Evolutionary conservation across 2,888 invertebrate genomes (phyloP).

Genomic region (Tachina grossa): DNA sequence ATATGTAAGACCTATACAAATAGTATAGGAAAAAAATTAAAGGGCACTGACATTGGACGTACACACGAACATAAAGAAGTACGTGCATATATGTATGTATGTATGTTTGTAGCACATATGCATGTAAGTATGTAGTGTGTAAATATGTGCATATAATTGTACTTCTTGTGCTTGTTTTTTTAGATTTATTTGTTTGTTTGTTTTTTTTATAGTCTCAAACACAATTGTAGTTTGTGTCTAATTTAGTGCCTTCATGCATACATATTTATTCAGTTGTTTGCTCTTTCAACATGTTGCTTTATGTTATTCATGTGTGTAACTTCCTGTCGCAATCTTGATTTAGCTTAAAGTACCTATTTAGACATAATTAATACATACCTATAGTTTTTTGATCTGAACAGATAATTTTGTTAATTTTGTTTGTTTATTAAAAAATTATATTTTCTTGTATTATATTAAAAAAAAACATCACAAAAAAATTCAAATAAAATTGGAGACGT

Average conservation of each 20-base stretch:
- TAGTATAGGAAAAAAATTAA: conserved; percentile 38
- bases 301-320: conserved; percentile 40
- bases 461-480: too few relatives aligned
- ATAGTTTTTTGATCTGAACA: conserved; percentile 18
- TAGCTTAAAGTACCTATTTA: conserved; percentile 30
- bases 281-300: conserved; percentile 11
- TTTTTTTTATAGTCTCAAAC: conserved; percentile 25
- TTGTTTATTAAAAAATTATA: too few relatives aligned
- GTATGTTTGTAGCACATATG: neutral
- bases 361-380: conserved; percentile 24
- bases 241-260: conserved; percentile 31
- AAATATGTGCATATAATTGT: neutral
- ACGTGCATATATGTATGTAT: neutral
- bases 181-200: conserved; percentile 2
- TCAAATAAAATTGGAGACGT: too few relatives aligned
- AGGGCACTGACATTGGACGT: conserved; percentile 69
- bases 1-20: neutral
- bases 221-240: conserved; percentile 44
- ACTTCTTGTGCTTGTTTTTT: conserved; percentile 27
- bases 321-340: conserved; percentile 55
- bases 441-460: too few relatives aligned
- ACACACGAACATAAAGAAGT: conserved; percentile 8
- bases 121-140: neutral
- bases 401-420: neutral
- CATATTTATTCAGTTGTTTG: conserved; percentile 24